These are phyloP conservation scores for Melanostigma gelatinosum DNA, from an alignment of 2,113 vertebrate genomes.

Conservation along the genomic window DNA sequence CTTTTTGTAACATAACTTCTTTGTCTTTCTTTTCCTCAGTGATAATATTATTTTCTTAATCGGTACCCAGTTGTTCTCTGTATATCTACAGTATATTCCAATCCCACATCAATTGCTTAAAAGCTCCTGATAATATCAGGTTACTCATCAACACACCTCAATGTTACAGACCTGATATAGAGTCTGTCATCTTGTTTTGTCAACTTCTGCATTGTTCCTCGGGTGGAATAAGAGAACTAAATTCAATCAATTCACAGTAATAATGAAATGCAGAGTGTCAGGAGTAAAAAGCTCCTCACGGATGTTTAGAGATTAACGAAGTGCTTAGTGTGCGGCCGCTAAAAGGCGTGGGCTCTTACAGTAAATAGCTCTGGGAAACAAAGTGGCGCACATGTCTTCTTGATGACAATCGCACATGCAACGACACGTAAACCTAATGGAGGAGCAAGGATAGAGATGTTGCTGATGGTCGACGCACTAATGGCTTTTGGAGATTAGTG, in stretches of 20 bases:
- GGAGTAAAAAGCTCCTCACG: slow-evolving; percentile 24
- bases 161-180: not conserved
- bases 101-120: too few species aligned
- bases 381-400: slow-evolving; percentile 29
- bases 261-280: slow-evolving; percentile 23
- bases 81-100: not conserved
- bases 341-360: slow-evolving; percentile 38
- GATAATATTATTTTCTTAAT: not conserved
- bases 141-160: not conserved
- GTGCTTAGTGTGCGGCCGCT: slow-evolving; percentile 24
- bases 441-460: slow-evolving; percentile 30
- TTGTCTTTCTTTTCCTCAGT: not conserved
- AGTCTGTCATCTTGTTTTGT: not conserved
- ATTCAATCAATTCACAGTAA: slow-evolving; percentile 26
- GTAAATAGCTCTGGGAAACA: slow-evolving; percentile 61
- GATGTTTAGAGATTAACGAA: slow-evolving; percentile 48
- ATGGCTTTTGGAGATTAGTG: slow-evolving; percentile 71
- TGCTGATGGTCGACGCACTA: slow-evolving; percentile 49
- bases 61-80: not conserved
- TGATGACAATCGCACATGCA: slow-evolving; percentile 52
- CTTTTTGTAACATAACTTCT: too few species aligned
- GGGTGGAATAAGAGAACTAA: slow-evolving; percentile 1
- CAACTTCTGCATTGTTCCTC: not conserved
- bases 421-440: slow-evolving; percentile 65
- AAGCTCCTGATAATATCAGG: not conserved